These are phyloP conservation scores for Zaprionus africanus DNA, from an alignment of 1,140 invertebrate species.

Conservation along the genomic window DNA sequence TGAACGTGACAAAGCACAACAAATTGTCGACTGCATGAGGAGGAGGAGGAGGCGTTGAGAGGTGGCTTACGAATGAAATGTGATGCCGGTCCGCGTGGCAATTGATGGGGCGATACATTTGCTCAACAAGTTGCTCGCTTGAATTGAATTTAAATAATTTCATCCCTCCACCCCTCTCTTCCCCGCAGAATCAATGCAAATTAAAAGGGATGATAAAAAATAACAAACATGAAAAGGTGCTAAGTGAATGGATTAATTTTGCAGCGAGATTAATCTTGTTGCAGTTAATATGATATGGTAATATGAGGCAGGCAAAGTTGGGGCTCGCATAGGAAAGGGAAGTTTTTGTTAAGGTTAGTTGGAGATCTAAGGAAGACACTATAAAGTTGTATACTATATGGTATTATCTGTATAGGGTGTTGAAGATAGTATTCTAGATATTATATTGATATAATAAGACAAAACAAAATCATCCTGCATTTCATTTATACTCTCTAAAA, in stretches of 20 bases:
- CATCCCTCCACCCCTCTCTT: neutral
- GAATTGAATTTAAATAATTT: slow-evolving; percentile 52
- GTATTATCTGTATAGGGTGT: fast-evolving
- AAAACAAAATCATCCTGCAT: too few species aligned
- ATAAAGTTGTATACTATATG: too few species aligned
- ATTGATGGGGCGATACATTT: slow-evolving; percentile 44
- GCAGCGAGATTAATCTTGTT: neutral
- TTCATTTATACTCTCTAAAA: too few species aligned
- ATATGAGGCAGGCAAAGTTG: neutral
- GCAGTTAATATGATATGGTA: neutral
- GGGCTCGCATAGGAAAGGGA: neutral
- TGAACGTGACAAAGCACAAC: slow-evolving; percentile 33
- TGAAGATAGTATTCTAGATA: too few species aligned
- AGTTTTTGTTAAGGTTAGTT: too few species aligned
- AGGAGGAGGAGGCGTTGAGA: neutral
- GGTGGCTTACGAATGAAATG: slow-evolving; percentile 35
- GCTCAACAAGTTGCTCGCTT: slow-evolving; percentile 46
- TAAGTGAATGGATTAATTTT: neutral
- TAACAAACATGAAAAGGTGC: neutral
- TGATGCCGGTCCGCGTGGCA: slow-evolving; percentile 24
- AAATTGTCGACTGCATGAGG: neutral
- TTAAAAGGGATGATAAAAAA: slow-evolving; percentile 11
- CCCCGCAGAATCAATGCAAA: slow-evolving; percentile 41
- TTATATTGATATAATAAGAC: too few species aligned
- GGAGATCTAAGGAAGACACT: too few species aligned